These are phyloP conservation scores for Pecten maximus DNA, from an alignment of 2,888 invertebrate species.

Conservation along the genomic window DNA sequence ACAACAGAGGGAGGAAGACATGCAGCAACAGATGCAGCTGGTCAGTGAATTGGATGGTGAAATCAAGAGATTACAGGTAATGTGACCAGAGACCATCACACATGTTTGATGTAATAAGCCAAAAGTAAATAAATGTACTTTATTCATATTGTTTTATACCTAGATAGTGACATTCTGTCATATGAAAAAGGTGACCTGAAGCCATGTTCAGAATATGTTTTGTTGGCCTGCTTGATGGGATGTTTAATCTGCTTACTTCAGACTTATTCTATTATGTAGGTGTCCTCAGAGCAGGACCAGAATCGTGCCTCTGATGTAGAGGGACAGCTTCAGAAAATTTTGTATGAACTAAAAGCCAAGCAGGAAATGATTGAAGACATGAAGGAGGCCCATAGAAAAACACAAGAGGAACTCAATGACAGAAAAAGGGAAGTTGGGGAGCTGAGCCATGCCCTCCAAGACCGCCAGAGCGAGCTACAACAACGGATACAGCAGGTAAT, in stretches of 20 bases:
- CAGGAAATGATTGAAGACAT: conserved; percentile 74
- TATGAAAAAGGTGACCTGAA: too few relatives aligned
- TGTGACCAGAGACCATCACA: neutral
- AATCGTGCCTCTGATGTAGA: conserved; percentile 62
- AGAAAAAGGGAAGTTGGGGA: conserved; percentile 65
- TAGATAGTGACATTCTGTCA: too few relatives aligned
- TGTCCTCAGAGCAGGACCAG: conserved; percentile 61
- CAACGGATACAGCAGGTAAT: conserved; percentile 73
- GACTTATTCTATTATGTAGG: conserved; percentile 55
- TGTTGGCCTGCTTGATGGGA: too few relatives aligned
- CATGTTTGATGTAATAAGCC: neutral
- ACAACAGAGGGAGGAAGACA: conserved; percentile 69
- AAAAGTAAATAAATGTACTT: too few relatives aligned
- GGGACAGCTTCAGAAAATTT: conserved; percentile 64
- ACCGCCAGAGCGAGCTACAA: conserved; percentile 73
- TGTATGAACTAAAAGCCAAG: conserved; percentile 71
- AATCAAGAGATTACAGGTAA: conserved; percentile 71
- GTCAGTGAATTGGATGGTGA: conserved; percentile 71
- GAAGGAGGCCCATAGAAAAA: conserved; percentile 71
- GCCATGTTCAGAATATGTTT: too few relatives aligned
- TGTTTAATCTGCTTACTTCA: too few relatives aligned
- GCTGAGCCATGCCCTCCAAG: conserved; percentile 67
- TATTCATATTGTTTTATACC: too few relatives aligned
- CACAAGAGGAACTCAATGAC: conserved; percentile 71
- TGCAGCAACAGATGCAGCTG: conserved; percentile 69